These are phyloP conservation scores for Corbicula japonica DNA, from an alignment of 2,888 invertebrate genomes.

Conservation along the genomic window DNA sequence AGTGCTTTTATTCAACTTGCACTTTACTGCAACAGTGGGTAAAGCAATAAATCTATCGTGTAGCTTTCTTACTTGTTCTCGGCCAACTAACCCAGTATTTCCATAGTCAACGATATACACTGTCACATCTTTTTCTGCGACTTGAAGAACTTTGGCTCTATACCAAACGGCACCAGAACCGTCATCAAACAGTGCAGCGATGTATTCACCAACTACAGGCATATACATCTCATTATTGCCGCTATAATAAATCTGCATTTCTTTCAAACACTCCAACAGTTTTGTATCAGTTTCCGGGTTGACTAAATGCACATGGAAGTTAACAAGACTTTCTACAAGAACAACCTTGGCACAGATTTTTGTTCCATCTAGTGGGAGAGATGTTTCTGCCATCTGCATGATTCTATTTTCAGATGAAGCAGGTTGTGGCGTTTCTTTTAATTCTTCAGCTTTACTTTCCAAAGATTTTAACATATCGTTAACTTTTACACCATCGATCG, in stretches of 20 bases:
- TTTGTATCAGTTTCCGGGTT: conserved; percentile 23
- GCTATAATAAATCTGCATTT: conserved; percentile 40
- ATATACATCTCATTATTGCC: conserved; percentile 14
- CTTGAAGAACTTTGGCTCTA: conserved; percentile 44
- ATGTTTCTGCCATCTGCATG: not conserved
- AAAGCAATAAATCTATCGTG: conserved; percentile 51
- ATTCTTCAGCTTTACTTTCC: too few species aligned
- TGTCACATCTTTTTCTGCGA: conserved; percentile 50
- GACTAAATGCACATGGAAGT: conserved; percentile 43
- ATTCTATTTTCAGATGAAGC: not conserved
- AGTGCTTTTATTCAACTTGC: conserved; percentile 55
- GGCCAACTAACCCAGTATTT: conserved; percentile 69
- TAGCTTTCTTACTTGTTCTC: conserved; percentile 59
- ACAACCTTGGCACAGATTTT: conserved; percentile 26
- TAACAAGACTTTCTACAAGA: conserved; percentile 40
- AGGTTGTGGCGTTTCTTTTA: too few species aligned
- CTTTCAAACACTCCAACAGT: conserved; percentile 38
- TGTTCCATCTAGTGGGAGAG: conserved; percentile 24
- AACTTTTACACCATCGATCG: too few species aligned
- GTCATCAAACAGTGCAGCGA: conserved; percentile 56
- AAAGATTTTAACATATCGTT: too few species aligned
- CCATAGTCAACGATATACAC: conserved; percentile 84
- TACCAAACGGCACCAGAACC: conserved; percentile 54
- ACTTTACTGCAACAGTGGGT: conserved; percentile 72
- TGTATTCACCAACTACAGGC: conserved; percentile 51